Percentiles rank a stretch among this genome's conserved stretches.
Conservation (phyloP, 2,797 vertebrate species). For the Aphelocoma californica region DNA sequence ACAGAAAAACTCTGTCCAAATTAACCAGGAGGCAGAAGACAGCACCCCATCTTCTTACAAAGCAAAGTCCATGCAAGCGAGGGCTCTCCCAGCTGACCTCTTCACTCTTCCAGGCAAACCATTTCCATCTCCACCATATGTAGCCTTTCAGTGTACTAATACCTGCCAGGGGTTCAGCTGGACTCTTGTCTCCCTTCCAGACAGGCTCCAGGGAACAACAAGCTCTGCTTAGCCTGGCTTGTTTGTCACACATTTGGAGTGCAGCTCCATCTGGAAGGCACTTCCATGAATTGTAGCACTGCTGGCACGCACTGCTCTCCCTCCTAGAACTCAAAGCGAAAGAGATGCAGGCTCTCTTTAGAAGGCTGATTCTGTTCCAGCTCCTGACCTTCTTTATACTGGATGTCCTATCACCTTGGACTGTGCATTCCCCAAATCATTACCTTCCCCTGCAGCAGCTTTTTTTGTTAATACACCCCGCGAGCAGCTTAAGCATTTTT, state of each 20-base stretch:
- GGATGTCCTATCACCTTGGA: background rate
- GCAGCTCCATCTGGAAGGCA: conserved; percentile 10
- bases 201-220: background rate
- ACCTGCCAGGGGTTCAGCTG: background rate
- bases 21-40: background rate
- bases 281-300: background rate
- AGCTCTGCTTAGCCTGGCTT: background rate
- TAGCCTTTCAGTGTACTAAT: background rate
- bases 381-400: background rate
- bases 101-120: background rate
- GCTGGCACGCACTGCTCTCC: background rate
- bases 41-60: background rate
- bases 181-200: background rate
- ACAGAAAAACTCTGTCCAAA: background rate
- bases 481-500: conserved; percentile 25
- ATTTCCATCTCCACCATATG: background rate
- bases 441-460: background rate
- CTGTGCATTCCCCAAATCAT: background rate
- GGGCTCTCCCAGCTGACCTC: background rate
- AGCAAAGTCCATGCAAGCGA: background rate
- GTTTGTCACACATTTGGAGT: background rate
- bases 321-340: background rate
- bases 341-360: background rate
- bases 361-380: background rate
- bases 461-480: conserved; percentile 11